phyloP scores from a whole-genome alignment of 1,140 invertebrate genomes.

The Leptinotarsa texana region DNA sequence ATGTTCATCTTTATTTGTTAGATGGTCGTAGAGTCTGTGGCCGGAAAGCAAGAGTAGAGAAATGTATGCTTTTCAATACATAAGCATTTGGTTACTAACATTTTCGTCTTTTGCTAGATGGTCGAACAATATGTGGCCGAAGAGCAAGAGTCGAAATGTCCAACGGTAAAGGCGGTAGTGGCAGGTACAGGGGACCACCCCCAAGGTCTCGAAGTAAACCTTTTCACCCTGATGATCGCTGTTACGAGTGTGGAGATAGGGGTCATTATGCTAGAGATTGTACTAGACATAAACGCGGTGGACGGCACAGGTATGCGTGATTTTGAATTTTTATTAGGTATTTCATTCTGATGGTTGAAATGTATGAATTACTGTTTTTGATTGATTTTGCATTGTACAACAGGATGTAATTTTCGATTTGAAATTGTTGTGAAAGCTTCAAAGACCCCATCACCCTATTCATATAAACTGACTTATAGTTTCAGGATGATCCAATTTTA shows the following conservation, averaged over 20 bases:
- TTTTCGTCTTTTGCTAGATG: slow-evolving; percentile 59
- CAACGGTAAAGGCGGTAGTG: slow-evolving; percentile 77
- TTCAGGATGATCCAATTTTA: not conserved
- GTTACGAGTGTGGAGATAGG: slow-evolving; percentile 89
- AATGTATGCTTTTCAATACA: slow-evolving; percentile 23
- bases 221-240: slow-evolving; percentile 82
- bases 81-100: slow-evolving; percentile 22
- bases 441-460: not conserved
- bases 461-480: not conserved
- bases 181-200: slow-evolving; percentile 59
- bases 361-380: slow-evolving; percentile 15
- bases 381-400: slow-evolving; percentile 32
- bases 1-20: slow-evolving; percentile 27
- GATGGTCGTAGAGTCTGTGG: slow-evolving; percentile 26
- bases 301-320: slow-evolving; percentile 62
- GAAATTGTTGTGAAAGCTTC: not conserved
- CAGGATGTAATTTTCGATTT: slow-evolving; percentile 3
- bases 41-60: slow-evolving; percentile 24
- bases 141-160: slow-evolving; percentile 91
- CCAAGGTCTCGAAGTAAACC: slow-evolving; percentile 63
- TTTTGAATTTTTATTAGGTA: slow-evolving; percentile 17
- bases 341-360: slow-evolving; percentile 13
- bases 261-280: slow-evolving; percentile 93
- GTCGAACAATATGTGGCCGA: slow-evolving; percentile 82
- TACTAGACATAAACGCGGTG: slow-evolving; percentile 63